Evolutionary conservation across 2,113 vertebrate genomes (phyloP), one percentile per base, ranked within the genome.

Genomic region (Cynocephalus volans): DNA sequence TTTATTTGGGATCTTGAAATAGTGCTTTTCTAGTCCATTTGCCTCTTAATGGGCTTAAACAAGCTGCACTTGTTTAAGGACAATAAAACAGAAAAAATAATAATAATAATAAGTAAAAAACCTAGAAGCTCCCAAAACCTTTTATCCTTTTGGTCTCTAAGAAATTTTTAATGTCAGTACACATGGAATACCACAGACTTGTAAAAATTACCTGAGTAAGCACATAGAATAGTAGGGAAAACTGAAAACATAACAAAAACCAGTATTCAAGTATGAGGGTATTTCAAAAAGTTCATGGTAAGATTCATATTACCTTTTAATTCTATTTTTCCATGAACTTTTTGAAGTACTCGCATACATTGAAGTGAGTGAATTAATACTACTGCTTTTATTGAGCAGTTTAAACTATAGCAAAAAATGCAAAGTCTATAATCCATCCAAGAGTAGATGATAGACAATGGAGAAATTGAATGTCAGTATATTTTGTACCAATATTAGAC

Each of bases 181-280:
- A 36, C 36, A 91, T 67, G 23, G 33, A 79, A 88, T 73, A 64
- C 6, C 12, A 64, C 3, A 79, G 33, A 75, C 28, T 45, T 12
- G 75, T 28, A 92, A 79, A 87, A 87, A 85, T n/a, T 84, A 79
- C 65, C 48, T 94, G 50, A 81, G 9, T 86, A 92, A 75, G 23
- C 3, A 26, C 41, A 60, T 82, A 18, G 10, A 75, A 84, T 41
- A 90, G 10, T 28, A 76, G 26, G 6, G 13, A 33, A 58, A 90
- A 88, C 2, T 77, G 50, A 56, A 89, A 91, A 95, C 2, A 56
- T 28, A 83, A 52, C 6, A 81, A 77, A 84, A 91, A 69, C 4
- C 36, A 79, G 48, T 60, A 54, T 14, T 84, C 45, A 69, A 69
- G 9, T n/a, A 77, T 8, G 41, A 41, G 41, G 4, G 41, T 41